Conservation (phyloP, 2,113 vertebrate species). For the Arenaria interpres region DNA sequence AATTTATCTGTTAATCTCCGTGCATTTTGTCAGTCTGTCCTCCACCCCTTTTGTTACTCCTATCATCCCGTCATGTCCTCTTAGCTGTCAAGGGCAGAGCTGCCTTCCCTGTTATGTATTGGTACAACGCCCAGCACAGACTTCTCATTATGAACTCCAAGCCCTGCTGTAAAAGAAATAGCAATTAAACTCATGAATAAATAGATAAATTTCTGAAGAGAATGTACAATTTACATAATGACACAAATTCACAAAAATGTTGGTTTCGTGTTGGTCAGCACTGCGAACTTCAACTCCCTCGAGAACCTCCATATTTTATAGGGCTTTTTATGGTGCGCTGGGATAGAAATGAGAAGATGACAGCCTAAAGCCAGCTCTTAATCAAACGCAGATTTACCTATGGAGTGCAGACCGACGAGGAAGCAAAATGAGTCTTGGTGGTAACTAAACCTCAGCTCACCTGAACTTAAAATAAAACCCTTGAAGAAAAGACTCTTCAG, state of each 20-base stretch:
- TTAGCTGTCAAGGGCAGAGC: slow-evolving; percentile 21
- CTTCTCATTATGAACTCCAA: not conserved
- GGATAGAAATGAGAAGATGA: slow-evolving; percentile 17
- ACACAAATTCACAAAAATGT: slow-evolving; percentile 54
- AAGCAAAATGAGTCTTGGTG: not conserved
- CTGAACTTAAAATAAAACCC: slow-evolving; percentile 33
- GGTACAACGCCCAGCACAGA: slow-evolving; percentile 40
- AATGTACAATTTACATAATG: slow-evolving; percentile 15
- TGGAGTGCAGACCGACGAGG: rapidly evolving
- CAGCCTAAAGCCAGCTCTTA: slow-evolving; percentile 20
- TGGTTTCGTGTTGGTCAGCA: not conserved
- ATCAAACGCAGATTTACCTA: slow-evolving; percentile 53
- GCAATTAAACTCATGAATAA: slow-evolving; percentile 29
- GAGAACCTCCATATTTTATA: slow-evolving; percentile 38
- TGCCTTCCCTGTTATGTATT: slow-evolving; percentile 15
- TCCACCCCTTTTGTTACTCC: slow-evolving; percentile 26
- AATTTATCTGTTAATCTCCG: not conserved
- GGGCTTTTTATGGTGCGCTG: not conserved
- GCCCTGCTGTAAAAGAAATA: not conserved
- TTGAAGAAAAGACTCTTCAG: not conserved
- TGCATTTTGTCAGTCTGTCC: not conserved
- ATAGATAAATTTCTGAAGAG: slow-evolving; percentile 17
- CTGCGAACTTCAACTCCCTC: not conserved
- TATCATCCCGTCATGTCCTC: not conserved
- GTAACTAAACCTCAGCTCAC: not conserved